Percentiles rank a stretch among this genome's conserved stretches.
Evolutionary conservation across 2,797 vertebrate species (phyloP).

Genomic region (Chromobotia macracanthus): DNA sequence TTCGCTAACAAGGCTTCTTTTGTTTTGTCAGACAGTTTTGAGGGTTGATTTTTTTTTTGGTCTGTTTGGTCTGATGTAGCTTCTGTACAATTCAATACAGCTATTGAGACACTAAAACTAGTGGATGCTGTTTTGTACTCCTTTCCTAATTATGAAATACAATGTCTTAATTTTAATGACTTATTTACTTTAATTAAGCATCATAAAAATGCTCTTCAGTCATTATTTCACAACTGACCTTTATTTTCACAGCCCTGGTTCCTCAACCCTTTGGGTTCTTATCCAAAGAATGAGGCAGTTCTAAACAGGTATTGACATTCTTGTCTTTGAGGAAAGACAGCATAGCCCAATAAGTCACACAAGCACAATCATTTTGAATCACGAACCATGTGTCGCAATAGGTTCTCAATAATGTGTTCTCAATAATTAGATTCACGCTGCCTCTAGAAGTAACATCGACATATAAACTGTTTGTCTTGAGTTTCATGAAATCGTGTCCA

Average conservation of each 20-base stretch:
- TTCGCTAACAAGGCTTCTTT: slow-evolving; percentile 7
- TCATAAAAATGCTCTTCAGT: too few species aligned
- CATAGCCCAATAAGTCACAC: background rate
- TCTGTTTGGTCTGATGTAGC: slow-evolving; percentile 15
- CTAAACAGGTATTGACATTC: background rate
- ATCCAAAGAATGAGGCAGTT: too few species aligned
- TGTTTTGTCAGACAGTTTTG: background rate
- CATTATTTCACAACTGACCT: too few species aligned
- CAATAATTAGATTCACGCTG: background rate
- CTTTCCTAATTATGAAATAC: background rate
- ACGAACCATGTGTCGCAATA: background rate
- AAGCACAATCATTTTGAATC: background rate
- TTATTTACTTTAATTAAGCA: too few species aligned
- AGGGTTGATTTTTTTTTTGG: slow-evolving; percentile 9
- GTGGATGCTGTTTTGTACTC: background rate
- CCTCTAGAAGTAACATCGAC: background rate
- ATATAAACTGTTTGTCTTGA: slow-evolving; percentile 1
- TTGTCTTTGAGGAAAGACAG: background rate
- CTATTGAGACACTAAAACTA: background rate
- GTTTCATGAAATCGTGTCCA: background rate
- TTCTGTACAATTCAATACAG: too few species aligned
- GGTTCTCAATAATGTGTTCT: slow-evolving; percentile 4
- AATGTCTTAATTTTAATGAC: too few species aligned
- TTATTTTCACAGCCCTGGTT: too few species aligned
- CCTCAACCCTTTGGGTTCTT: too few species aligned